Base-by-base conservation (phyloP, 2,888 invertebrate species). In the Adelphocoris suturalis region DNA sequence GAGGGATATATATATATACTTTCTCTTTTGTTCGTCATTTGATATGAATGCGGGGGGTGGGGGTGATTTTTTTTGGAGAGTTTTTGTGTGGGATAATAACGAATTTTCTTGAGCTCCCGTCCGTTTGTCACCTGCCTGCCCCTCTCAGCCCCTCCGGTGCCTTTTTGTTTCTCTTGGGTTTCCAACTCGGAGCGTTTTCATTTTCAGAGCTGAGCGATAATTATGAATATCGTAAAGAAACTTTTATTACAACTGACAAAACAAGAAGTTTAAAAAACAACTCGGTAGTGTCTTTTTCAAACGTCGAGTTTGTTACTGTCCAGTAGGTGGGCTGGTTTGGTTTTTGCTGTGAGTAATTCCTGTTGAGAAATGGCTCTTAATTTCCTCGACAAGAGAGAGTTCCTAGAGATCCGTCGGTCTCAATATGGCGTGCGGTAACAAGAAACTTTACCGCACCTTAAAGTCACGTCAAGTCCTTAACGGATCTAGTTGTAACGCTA, bases 111-210 rank as follows among this genome's bases (percentile, higher is more conserved):
- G 0, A 14, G 16, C 57, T 57, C 7, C 7, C n/a, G 57, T 57
- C 57, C 57, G n/a, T 57, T 57, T 57, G 57, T 57, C 57, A 57
- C 57, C 57, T 57, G 57, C 57, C 57, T 57, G 57, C 16, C 57
- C 14, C 37, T 2, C 37, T 37, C 57, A 57, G 57, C 16, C 7
- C 7, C n/a, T n/a, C 16, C 0, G 16, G 57, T 0, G 16, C 16
- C 7, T 57, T 57, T 57, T 57, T 57, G 57, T 57, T 16, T 5
- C 14, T 5, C 14, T n/a, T n/a, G n/a, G 57, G 19, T 37, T 37
- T n/a, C 57, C 57, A 57, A 5, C n/a, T 57, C 57, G 37, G 37
- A 37, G 37, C 37, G 37, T 37, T 52, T 68, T 68, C 68, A 52
- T 68, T 68, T 68, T 23, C 68, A 23, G 68, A 27, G 7, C 19